Evolutionary conservation across 2,113 vertebrate species (phyloP).

Genomic region (Myanophis thanlyinensis): DNA sequence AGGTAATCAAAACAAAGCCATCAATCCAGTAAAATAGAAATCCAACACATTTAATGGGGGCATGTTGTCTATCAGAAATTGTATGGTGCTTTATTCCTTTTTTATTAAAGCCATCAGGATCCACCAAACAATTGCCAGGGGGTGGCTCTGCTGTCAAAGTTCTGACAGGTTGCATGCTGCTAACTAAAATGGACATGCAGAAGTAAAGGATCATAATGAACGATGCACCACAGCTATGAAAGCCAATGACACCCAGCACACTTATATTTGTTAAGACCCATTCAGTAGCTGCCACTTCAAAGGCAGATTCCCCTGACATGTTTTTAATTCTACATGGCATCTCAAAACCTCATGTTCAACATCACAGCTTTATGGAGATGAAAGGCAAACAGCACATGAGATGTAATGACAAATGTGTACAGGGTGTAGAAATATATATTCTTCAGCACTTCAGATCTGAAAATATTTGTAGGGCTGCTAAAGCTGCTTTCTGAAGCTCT

Average conservation of each 20-base stretch:
- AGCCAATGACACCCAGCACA: constrained; percentile 50
- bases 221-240: constrained; percentile 46
- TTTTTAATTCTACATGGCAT: constrained; percentile 67
- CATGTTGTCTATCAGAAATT: constrained; percentile 27
- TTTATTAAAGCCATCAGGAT: constrained; percentile 37
- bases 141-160: constrained; percentile 41
- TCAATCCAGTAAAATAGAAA: constrained; percentile 2
- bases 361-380: constrained; percentile 46
- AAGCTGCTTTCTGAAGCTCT: neutral
- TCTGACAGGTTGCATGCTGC: constrained; percentile 46
- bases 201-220: constrained; percentile 49
- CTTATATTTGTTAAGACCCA: constrained; percentile 55
- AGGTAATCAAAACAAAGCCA: constrained; percentile 31
- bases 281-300: constrained; percentile 64
- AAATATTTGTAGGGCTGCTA: constrained; percentile 11
- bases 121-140: constrained; percentile 38
- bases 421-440: constrained; percentile 7
- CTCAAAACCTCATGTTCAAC: constrained; percentile 52
- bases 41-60: constrained; percentile 13
- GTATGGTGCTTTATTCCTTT: constrained; percentile 35
- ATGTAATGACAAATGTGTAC: constrained; percentile 42
- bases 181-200: constrained; percentile 34
- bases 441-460: constrained; percentile 21
- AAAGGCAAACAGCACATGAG: constrained; percentile 46
- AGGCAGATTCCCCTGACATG: constrained; percentile 55